Percentiles rank a stretch among this genome's conserved stretches.
These are phyloP conservation scores for Octopus sinensis DNA, from an alignment of 1,140 invertebrate species.

Conservation along the genomic window DNA sequence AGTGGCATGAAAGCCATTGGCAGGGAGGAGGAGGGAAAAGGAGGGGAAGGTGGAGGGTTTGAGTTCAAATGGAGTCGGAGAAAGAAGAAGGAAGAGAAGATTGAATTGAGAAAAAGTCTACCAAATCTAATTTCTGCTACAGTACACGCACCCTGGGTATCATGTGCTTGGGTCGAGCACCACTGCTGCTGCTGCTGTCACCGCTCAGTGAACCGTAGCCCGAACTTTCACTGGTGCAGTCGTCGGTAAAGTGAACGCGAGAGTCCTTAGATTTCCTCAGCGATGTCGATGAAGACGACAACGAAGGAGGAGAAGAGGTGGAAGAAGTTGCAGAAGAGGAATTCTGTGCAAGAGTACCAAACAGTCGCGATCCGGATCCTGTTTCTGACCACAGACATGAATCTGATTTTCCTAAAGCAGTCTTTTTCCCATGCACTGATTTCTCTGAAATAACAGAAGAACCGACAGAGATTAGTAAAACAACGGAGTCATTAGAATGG, in stretches of 20 bases:
- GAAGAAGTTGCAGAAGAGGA: not conserved
- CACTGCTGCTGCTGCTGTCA: constrained; percentile 25
- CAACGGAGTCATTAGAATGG: too few species aligned
- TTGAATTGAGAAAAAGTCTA: too few species aligned
- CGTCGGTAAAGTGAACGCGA: constrained; percentile 38
- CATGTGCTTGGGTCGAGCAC: not conserved
- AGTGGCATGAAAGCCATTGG: too few species aligned
- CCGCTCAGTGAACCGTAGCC: constrained; percentile 41
- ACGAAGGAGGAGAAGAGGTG: not conserved
- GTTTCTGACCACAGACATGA: constrained; percentile 43
- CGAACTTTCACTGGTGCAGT: constrained; percentile 44
- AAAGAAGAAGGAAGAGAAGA: too few species aligned
- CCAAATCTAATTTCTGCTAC: not conserved
- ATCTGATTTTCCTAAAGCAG: constrained; percentile 34
- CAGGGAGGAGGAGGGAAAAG: too few species aligned
- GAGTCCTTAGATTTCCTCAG: constrained; percentile 19
- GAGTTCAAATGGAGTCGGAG: too few species aligned
- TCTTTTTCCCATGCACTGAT: not conserved
- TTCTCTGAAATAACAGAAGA: not conserved
- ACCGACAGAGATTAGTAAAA: too few species aligned
- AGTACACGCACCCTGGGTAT: not conserved
- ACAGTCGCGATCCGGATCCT: constrained; percentile 12
- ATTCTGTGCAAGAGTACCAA: not conserved
- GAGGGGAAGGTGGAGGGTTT: too few species aligned
- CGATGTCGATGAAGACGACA: constrained; percentile 17